A percentile compares a stretch with the other conserved stretches of the same genome.
phyloP scores from a whole-genome alignment of 2,888 invertebrate genomes.

The Ophioninae sp. region DNA sequence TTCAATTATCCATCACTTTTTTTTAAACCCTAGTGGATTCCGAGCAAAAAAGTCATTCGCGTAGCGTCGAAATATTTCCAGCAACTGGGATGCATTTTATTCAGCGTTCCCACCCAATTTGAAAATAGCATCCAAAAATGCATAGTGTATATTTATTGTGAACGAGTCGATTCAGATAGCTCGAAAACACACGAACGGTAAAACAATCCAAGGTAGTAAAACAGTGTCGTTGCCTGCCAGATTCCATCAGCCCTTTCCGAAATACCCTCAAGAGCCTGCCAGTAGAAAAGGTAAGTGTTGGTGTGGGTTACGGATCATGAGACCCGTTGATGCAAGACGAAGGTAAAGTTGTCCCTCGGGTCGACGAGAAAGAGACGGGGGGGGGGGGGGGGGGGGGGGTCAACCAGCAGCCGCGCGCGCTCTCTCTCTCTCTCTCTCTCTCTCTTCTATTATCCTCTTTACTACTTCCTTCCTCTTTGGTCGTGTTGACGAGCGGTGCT shows the following conservation, averaged over 20 bases:
- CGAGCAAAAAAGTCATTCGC: not conserved
- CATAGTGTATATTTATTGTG: not conserved
- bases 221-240: conserved; percentile 35
- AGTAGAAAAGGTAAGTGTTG: conserved; percentile 24
- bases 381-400: conserved; percentile 4
- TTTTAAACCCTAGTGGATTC: not conserved
- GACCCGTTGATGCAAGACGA: conserved; percentile 56
- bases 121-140: not conserved
- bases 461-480: conserved; percentile 53
- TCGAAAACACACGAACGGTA: conserved; percentile 1
- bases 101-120: too few relatives aligned
- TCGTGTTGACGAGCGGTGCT: conserved; percentile 40
- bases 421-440: too few relatives aligned
- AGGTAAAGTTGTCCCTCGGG: conserved; percentile 65
- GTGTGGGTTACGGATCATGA: conserved; percentile 43
- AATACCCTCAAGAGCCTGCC: conserved; percentile 19
- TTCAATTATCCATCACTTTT: not conserved
- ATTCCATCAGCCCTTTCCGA: conserved; percentile 38
- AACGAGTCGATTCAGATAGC: not conserved
- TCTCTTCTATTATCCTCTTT: conserved; percentile 27
- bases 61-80: too few relatives aligned
- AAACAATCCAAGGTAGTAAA: conserved; percentile 13
- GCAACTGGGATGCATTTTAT: too few relatives aligned
- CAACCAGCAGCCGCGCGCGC: conserved; percentile 37
- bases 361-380: conserved; percentile 9